These are phyloP conservation scores for Gasterosteus nipponicus DNA, from an alignment of 2,113 vertebrate genomes.

Conservation along the genomic window DNA sequence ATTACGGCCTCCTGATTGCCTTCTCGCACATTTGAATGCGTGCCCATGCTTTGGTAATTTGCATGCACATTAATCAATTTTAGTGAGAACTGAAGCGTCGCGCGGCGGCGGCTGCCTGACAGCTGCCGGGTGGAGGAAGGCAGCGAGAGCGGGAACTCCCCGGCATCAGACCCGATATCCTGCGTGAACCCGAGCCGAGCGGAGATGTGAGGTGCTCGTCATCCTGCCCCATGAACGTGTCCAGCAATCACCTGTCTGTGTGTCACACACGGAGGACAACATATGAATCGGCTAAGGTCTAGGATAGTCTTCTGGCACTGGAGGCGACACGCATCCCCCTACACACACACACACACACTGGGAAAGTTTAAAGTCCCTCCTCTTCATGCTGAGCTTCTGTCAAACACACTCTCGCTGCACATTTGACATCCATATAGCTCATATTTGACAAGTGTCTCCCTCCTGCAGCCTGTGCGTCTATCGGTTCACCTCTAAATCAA, in stretches of 20 bases:
- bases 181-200: constrained; percentile 65
- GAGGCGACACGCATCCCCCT: constrained; percentile 18
- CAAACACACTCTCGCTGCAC: constrained; percentile 56
- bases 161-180: constrained; percentile 73
- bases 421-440: constrained; percentile 62
- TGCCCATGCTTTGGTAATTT: constrained; percentile 76
- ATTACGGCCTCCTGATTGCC: constrained; percentile 72
- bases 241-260: constrained; percentile 64
- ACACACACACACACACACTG: constrained; percentile 24
- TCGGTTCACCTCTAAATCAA: constrained; percentile 66
- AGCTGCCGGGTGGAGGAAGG: constrained; percentile 53
- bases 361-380: constrained; percentile 56
- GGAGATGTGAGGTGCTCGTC: constrained; percentile 75
- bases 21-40: constrained; percentile 75
- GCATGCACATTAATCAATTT: constrained; percentile 80
- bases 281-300: constrained; percentile 79
- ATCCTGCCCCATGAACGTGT: constrained; percentile 75
- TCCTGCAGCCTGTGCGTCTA: constrained; percentile 40
- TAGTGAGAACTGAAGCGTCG: constrained; percentile 73
- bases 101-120: constrained; percentile 60
- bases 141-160: constrained; percentile 53
- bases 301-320: constrained; percentile 72
- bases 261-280: constrained; percentile 71
- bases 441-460: constrained; percentile 63
- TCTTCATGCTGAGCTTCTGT: constrained; percentile 53